These are phyloP conservation scores for Zophobas atratus DNA, from an alignment of 1,140 invertebrate species.

Conservation along the genomic window DNA sequence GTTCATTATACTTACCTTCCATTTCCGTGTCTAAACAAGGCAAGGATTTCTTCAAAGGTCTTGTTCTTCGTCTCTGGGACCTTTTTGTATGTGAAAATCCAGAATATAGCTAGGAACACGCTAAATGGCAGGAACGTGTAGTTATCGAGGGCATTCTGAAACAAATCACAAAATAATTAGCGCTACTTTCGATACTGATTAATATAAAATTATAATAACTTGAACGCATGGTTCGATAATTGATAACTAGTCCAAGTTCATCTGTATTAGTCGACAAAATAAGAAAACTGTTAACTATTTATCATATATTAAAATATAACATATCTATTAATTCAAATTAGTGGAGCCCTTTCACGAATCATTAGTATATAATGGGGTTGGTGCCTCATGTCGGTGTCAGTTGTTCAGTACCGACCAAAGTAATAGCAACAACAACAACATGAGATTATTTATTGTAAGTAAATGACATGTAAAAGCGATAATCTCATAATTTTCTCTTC, in stretches of 20 bases:
- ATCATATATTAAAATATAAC: conserved; percentile 45
- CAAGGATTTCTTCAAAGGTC: conserved; percentile 97
- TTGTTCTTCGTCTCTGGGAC: conserved; percentile 99
- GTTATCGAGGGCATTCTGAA: conserved; percentile 89
- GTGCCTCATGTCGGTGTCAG: conserved; percentile 39
- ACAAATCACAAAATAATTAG: conserved; percentile 58
- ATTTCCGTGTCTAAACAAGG: conserved; percentile 89
- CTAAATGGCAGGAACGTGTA: conserved; percentile 99
- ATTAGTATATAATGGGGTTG: conserved; percentile 41
- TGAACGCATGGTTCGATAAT: no score
- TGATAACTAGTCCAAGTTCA: conserved; percentile 32
- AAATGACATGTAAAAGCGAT: background rate
- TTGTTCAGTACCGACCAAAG: conserved; percentile 47
- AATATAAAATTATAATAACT: conserved; percentile 38
- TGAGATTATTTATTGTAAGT: conserved; percentile 48
- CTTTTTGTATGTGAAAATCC: conserved; percentile 98
- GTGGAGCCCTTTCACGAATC: conserved; percentile 50
- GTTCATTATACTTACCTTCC: conserved; percentile 78
- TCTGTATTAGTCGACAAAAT: conserved; percentile 30
- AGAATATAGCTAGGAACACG: conserved; percentile 95
- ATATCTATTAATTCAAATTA: conserved; percentile 40
- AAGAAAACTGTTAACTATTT: conserved; percentile 47
- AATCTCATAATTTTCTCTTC: conserved; percentile 19
- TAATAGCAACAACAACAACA: conserved; percentile 42
- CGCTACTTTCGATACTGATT: background rate